These are phyloP conservation scores for Reticulitermes lucifugus DNA, from an alignment of 2,888 invertebrate genomes.

Conservation along the genomic window DNA sequence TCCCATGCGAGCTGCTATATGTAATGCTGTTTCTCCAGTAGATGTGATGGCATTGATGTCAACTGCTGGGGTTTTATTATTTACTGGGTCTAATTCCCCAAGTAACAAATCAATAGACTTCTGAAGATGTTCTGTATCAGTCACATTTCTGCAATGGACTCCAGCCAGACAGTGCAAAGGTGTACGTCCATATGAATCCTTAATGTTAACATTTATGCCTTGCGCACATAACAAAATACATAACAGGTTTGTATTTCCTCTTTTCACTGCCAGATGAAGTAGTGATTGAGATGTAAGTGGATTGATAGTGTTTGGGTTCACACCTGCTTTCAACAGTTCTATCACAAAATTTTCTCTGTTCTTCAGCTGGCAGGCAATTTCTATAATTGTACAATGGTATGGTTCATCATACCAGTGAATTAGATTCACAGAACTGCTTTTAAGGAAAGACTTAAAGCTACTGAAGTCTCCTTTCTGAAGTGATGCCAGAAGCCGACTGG, in stretches of 20 bases:
- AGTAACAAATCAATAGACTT: background rate
- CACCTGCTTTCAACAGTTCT: conserved; percentile 9
- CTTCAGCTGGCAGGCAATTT: conserved; percentile 16
- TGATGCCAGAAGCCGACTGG: background rate
- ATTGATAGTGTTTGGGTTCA: conserved; percentile 25
- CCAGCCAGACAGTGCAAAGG: conserved; percentile 19
- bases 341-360: background rate
- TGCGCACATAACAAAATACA: background rate
- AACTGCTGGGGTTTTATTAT: background rate
- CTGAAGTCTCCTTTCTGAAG: conserved; percentile 25
- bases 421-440: background rate
- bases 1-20: conserved; percentile 30
- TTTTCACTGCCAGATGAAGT: background rate
- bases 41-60: conserved; percentile 5
- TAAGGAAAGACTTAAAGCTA: background rate
- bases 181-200: conserved; percentile 8
- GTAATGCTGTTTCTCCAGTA: conserved; percentile 13
- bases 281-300: conserved; percentile 24
- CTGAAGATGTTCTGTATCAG: background rate
- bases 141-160: background rate
- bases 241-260: conserved; percentile 3
- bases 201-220: background rate
- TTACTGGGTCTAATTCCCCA: background rate
- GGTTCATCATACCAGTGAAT: conserved; percentile 29
- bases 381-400: conserved; percentile 11